These are phyloP conservation scores for Alosa alosa DNA, from an alignment of 2,113 vertebrate species.

Conservation along the genomic window DNA sequence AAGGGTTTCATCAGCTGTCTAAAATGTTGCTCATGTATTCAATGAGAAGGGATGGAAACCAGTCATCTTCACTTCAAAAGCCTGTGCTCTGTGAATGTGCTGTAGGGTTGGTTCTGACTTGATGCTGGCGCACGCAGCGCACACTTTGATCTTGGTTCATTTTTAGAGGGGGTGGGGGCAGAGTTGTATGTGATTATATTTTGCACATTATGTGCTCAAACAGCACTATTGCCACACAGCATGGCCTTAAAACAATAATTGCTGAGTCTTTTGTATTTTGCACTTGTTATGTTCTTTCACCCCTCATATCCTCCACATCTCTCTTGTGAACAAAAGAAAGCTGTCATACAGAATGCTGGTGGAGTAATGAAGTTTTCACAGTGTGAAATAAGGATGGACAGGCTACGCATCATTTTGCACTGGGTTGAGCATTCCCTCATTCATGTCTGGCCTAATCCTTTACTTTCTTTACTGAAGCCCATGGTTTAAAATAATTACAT, in stretches of 20 bases:
- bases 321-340: not conserved
- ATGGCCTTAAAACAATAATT: not conserved
- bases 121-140: constrained; percentile 59
- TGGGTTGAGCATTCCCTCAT: not conserved
- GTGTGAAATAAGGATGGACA: not conserved
- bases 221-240: constrained; percentile 4
- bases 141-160: constrained; percentile 57
- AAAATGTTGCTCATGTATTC: constrained; percentile 49
- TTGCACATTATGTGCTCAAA: constrained; percentile 13
- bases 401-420: not conserved
- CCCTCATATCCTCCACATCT: not conserved
- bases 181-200: constrained; percentile 6
- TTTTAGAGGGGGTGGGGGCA: constrained; percentile 47
- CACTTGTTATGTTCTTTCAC: not conserved
- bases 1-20: constrained; percentile 48
- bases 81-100: constrained; percentile 59
- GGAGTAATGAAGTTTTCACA: not conserved
- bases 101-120: constrained; percentile 59
- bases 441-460: not conserved
- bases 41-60: constrained; percentile 55
- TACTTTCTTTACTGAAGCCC: not conserved
- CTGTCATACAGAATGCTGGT: not conserved
- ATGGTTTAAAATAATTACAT: not conserved
- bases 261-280: constrained; percentile 2
- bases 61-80: constrained; percentile 71